Evolutionary conservation across 2,797 vertebrate species (phyloP).

Genomic region (Hapalemur alaotrensis): DNA sequence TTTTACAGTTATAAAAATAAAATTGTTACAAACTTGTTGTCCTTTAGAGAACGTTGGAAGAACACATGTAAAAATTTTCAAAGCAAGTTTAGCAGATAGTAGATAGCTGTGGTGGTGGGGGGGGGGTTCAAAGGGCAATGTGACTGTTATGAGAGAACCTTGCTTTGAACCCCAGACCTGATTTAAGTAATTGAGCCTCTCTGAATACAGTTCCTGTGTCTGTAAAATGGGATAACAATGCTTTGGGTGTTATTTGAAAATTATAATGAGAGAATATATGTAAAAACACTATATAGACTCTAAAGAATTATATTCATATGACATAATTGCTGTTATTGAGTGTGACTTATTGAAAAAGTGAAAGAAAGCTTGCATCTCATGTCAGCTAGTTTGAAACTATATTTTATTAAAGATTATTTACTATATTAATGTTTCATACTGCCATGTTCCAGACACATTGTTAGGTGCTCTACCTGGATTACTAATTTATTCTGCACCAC

Average conservation of each 20-base stretch:
- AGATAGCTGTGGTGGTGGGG: neutral
- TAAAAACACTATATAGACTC: neutral
- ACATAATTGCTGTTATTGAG: neutral
- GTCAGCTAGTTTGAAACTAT: neutral
- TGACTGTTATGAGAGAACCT: neutral
- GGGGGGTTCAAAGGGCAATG: neutral
- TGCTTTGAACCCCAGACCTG: neutral
- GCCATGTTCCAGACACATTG: neutral
- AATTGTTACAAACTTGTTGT: neutral
- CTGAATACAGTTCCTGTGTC: neutral
- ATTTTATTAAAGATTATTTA: neutral
- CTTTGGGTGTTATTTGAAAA: neutral
- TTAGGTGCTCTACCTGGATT: neutral
- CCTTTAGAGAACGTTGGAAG: constrained; percentile 4
- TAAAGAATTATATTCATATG: neutral
- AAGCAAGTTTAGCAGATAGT: neutral
- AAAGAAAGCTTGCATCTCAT: neutral
- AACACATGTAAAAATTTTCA: neutral
- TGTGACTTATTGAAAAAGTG: neutral
- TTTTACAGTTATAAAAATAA: neutral
- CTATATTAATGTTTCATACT: neutral
- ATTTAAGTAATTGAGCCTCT: neutral
- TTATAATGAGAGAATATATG: neutral
- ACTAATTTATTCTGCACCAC: neutral
- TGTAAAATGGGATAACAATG: neutral